Conservation (phyloP, 1,140 invertebrate species). For the Lysiphlebus fabarum region DNA sequence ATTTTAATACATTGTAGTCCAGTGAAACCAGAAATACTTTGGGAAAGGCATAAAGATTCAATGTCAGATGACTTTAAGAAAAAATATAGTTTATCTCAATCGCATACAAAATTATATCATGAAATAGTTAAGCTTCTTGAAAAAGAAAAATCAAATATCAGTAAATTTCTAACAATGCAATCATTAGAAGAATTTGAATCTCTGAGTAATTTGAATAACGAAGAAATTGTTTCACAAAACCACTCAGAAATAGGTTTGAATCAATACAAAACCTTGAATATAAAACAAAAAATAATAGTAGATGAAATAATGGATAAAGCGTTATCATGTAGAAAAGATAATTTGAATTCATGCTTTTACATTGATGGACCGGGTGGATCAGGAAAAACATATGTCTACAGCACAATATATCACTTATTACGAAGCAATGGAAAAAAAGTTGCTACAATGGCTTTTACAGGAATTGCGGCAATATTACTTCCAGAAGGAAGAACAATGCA, state of each 20-base stretch:
- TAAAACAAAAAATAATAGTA: conserved; percentile 16
- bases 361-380: conserved; percentile 27
- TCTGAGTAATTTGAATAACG: background rate
- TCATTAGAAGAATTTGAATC: background rate
- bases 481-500: conserved; percentile 29
- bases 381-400: conserved; percentile 27
- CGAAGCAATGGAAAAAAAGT: conserved; percentile 20
- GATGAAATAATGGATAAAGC: conserved; percentile 5
- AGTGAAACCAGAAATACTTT: conserved; percentile 12
- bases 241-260: conserved; percentile 9
- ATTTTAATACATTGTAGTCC: conserved; percentile 19
- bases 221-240: conserved; percentile 4
- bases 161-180: conserved; percentile 8
- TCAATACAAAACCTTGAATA: conserved; percentile 17
- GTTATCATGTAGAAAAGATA: background rate
- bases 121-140: conserved; percentile 16
- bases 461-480: conserved; percentile 31
- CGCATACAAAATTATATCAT: conserved; percentile 9
- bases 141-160: conserved; percentile 10
- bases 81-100: background rate
- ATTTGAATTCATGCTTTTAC: conserved; percentile 16
- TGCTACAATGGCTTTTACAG: conserved; percentile 27
- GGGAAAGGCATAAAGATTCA: conserved; percentile 16
- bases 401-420: conserved; percentile 20
- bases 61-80: conserved; percentile 18